phyloP scores from a whole-genome alignment of 2,113 vertebrate genomes.

The Anser cygnoides region DNA sequence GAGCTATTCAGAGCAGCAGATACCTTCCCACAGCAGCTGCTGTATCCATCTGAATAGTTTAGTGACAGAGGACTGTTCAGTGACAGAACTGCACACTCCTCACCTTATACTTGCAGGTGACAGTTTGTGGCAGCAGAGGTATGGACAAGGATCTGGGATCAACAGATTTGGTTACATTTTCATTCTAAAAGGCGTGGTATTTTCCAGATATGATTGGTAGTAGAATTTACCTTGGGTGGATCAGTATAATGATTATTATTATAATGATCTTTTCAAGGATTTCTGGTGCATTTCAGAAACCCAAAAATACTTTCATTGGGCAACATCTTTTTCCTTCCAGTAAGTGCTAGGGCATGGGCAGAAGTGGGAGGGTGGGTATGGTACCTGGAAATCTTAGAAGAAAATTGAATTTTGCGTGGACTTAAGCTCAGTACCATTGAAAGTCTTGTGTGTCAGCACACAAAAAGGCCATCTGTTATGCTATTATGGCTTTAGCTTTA shows the following conservation, averaged over 20 bases:
- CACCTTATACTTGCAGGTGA: background rate
- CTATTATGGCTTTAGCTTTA: background rate
- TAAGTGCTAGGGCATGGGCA: background rate
- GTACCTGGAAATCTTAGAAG: background rate
- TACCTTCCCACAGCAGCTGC: background rate
- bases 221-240: background rate
- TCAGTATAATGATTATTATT: background rate
- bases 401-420: background rate
- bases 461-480: conserved; percentile 5
- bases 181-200: background rate
- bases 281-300: background rate
- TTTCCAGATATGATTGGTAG: background rate
- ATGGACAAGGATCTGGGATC: background rate
- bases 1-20: background rate
- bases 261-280: background rate
- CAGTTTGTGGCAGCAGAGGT: background rate
- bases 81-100: background rate
- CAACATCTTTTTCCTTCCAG: background rate
- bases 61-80: background rate
- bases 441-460: conserved; percentile 7
- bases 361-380: background rate
- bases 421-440: background rate
- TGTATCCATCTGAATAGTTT: background rate
- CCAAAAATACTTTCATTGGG: background rate
- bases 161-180: background rate